Percentiles rank a stretch among this genome's conserved stretches.
Conservation (phyloP, 2,113 vertebrate genomes). For the Epinephelus cyanopodus region DNA sequence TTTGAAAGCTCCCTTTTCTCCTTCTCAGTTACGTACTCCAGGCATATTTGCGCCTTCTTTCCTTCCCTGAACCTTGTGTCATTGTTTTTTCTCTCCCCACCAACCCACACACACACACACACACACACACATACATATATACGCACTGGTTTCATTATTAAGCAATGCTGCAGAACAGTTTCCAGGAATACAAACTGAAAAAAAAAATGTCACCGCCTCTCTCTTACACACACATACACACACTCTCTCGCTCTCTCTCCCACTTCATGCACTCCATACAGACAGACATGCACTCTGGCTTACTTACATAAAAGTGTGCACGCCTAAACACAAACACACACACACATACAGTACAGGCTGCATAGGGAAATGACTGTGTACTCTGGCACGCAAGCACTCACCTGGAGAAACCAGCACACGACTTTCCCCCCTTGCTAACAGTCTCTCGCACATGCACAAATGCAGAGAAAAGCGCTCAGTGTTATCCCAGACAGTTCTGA, state of each 20-base stretch:
- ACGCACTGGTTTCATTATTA: conserved; percentile 80
- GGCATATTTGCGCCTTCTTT: conserved; percentile 55
- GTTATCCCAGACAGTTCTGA: conserved; percentile 76
- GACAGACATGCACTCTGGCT: conserved; percentile 62
- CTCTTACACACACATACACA: not conserved
- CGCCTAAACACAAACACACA: conserved; percentile 38
- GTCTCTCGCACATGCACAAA: conserved; percentile 50
- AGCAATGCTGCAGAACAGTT: conserved; percentile 84
- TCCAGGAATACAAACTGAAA: conserved; percentile 86
- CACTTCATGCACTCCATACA: conserved; percentile 71
- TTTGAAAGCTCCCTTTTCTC: conserved; percentile 19
- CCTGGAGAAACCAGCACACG: conserved; percentile 69
- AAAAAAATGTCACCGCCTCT: conserved; percentile 76
- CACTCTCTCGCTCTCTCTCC: conserved; percentile 41
- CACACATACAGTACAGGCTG: conserved; percentile 43
- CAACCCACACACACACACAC: conserved; percentile 21
- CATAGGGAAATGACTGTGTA: conserved; percentile 71
- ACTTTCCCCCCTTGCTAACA: conserved; percentile 44
- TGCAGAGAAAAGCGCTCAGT: conserved; percentile 48
- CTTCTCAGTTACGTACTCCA: conserved; percentile 29
- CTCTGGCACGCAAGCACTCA: conserved; percentile 75
- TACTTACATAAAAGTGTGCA: conserved; percentile 70
- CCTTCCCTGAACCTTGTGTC: conserved; percentile 68
- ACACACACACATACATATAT: conserved; percentile 54
- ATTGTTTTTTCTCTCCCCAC: conserved; percentile 51